A percentile compares a stretch with the other conserved stretches of the same genome.
Conservation (phyloP, 1,140 invertebrate genomes). For the Rhopalosiphum maidis region DNA sequence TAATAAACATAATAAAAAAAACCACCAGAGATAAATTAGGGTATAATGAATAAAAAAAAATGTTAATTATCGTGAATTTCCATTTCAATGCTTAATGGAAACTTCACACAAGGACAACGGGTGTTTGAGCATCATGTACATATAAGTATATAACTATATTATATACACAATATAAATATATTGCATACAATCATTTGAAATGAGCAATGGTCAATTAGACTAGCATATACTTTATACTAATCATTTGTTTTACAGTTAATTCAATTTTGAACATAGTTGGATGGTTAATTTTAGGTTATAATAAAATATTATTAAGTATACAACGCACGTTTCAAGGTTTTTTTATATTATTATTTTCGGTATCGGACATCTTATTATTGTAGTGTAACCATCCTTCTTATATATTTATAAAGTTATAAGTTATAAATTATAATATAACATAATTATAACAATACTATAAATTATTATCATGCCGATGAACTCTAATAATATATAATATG, state of each 20-base stretch:
- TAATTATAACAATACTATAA: background rate
- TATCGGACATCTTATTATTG: background rate
- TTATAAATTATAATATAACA: background rate
- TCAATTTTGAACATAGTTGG: background rate
- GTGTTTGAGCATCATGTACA: background rate
- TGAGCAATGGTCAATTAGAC: background rate
- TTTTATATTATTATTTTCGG: slow-evolving; percentile 55
- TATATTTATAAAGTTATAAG: background rate
- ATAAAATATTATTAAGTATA: background rate
- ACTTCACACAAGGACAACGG: background rate
- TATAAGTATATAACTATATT: background rate
- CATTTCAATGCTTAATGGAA: background rate
- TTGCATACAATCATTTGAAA: background rate
- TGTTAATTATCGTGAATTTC: slow-evolving; percentile 19
- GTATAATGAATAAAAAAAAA: background rate
- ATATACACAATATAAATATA: background rate
- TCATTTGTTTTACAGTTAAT: slow-evolving; percentile 42
- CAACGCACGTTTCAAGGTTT: slow-evolving; percentile 46
- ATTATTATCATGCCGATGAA: background rate
- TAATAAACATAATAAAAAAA: background rate
- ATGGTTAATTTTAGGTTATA: slow-evolving; percentile 40
- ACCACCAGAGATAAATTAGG: background rate
- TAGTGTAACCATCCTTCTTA: background rate
- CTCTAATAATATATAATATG: background rate
- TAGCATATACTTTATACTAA: background rate